Conservation (phyloP, 2,797 vertebrate species). For the Artibeus jamaicensis region DNA sequence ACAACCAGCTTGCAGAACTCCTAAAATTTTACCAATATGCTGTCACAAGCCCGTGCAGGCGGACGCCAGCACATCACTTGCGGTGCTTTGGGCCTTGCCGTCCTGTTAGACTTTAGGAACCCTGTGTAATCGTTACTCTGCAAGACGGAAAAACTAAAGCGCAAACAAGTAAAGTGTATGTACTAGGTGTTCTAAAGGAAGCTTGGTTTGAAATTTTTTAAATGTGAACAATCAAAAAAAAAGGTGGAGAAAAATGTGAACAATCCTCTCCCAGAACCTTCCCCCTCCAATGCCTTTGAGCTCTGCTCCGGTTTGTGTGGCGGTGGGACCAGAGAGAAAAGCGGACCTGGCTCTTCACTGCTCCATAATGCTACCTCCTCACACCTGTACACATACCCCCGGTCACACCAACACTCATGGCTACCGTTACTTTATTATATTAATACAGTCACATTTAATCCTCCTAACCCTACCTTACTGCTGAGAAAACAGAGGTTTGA, state of each 20-base stretch:
- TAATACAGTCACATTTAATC: not conserved
- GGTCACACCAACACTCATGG: not conserved
- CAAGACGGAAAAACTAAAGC: not conserved
- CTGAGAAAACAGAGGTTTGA: not conserved
- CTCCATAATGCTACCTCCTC: not conserved
- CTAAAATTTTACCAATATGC: not conserved
- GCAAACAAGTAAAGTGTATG: not conserved
- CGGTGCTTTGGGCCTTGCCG: accelerated
- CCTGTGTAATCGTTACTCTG: not conserved
- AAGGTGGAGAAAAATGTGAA: not conserved
- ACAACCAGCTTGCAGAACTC: not conserved
- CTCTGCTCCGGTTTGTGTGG: not conserved
- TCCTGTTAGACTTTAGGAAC: not conserved
- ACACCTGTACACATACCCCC: not conserved
- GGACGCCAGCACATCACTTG: accelerated
- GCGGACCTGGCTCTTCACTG: not conserved
- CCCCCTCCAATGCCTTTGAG: not conserved
- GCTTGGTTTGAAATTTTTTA: not conserved
- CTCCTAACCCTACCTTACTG: not conserved
- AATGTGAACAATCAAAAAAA: not conserved
- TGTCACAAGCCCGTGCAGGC: not conserved
- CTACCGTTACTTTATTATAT: not conserved
- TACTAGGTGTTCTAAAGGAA: not conserved
- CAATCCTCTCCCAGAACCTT: not conserved
- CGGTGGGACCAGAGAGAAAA: not conserved